Evolutionary conservation across 2,797 vertebrate genomes (phyloP).

Genomic region (Enteromius fasciolatus): DNA sequence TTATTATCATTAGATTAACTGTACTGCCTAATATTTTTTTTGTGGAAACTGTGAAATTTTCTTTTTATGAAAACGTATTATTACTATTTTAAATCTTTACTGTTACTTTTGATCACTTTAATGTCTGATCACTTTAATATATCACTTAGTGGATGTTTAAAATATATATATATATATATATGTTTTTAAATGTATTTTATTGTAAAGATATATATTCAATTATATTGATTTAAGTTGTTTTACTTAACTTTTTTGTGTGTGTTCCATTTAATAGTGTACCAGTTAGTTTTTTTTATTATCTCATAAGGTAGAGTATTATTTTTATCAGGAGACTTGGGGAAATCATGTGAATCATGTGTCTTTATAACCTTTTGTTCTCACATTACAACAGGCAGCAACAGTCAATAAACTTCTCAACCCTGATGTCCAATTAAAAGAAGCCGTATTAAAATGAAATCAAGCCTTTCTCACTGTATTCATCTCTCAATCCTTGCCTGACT

Average conservation of each 20-base stretch:
- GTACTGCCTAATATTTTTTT: background rate
- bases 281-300: background rate
- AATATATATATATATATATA: too few species aligned
- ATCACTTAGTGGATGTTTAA: background rate
- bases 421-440: conserved; percentile 55
- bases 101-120: background rate
- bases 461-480: conserved; percentile 8
- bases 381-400: conserved; percentile 24
- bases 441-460: conserved; percentile 33
- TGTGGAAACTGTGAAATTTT: background rate
- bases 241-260: background rate
- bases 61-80: background rate
- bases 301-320: background rate
- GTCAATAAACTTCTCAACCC: conserved; percentile 60
- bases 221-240: background rate
- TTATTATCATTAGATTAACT: background rate
- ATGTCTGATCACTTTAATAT: background rate
- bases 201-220: background rate
- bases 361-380: conserved; percentile 24
- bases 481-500: background rate
- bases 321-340: conserved; percentile 8
- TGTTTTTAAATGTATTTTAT: background rate
- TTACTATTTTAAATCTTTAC: background rate
- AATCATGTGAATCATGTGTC: conserved; percentile 1
- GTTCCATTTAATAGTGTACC: background rate